Evolutionary conservation across 1,140 invertebrate genomes (phyloP).

Genomic region (Chymomyza costata): DNA sequence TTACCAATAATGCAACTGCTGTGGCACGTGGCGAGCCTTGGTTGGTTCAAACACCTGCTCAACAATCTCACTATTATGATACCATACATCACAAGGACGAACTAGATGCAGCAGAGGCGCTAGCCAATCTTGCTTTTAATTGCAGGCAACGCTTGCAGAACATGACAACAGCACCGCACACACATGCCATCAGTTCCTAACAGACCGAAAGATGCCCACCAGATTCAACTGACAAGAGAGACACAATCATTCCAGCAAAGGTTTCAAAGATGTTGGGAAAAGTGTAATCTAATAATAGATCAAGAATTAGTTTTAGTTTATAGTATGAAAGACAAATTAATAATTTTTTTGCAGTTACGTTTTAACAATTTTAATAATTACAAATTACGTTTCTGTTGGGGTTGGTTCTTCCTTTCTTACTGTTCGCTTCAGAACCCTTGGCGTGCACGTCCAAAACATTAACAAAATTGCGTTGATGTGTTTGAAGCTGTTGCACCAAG

Average conservation of each 20-base stretch:
- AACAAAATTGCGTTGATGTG: slow-evolving; percentile 81
- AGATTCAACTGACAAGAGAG: slow-evolving; percentile 20
- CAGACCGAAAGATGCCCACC: too few species aligned
- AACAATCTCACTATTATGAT: too few species aligned
- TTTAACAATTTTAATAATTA: slow-evolving; percentile 20
- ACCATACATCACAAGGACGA: slow-evolving; percentile 81
- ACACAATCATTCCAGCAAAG: slow-evolving; percentile 66
- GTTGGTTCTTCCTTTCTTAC: slow-evolving; percentile 51
- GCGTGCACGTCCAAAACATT: slow-evolving; percentile 79
- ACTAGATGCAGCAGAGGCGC: slow-evolving; percentile 82
- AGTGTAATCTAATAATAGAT: slow-evolving; percentile 70
- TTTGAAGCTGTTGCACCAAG: slow-evolving; percentile 81
- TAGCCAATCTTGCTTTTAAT: slow-evolving; percentile 76
- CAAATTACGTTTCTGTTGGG: slow-evolving; percentile 20
- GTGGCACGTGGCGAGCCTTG: slow-evolving; percentile 35
- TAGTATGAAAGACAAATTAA: slow-evolving; percentile 56
- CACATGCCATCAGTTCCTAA: slow-evolving; percentile 54
- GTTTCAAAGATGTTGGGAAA: slow-evolving; percentile 57
- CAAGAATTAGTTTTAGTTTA: slow-evolving; percentile 38
- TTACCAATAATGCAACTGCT: slow-evolving; percentile 40
- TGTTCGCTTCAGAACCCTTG: slow-evolving; percentile 18
- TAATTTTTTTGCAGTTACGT: slow-evolving; percentile 31
- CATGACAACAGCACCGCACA: slow-evolving; percentile 12
- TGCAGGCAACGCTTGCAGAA: slow-evolving; percentile 56
- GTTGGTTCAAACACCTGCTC: too few species aligned